Evolutionary conservation across 53 echinoderm and acorn worm species (phyloP).

Genomic region (Zoroaster sp.): DNA sequence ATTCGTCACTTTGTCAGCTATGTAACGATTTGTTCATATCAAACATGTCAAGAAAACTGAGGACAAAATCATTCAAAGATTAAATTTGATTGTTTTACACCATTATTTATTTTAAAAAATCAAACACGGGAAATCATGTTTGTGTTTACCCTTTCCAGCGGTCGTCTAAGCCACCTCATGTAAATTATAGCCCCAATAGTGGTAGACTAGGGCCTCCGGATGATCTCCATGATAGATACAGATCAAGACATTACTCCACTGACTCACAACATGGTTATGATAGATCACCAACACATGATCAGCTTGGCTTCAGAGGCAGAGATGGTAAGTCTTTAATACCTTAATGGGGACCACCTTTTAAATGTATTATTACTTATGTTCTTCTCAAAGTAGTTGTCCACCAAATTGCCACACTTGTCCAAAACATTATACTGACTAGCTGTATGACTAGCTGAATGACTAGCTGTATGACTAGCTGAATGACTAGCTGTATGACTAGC

Average conservation of each 20-base stretch:
- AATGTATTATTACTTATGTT: not conserved
- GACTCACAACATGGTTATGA: slow-evolving; percentile 40
- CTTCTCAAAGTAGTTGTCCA: not conserved
- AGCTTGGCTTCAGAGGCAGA: slow-evolving; percentile 47
- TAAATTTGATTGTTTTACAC: too few relatives aligned
- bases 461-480: too few relatives aligned
- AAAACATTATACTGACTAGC: too few relatives aligned
- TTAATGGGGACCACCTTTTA: not conserved
- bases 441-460: too few relatives aligned
- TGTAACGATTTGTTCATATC: too few relatives aligned
- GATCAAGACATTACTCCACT: slow-evolving; percentile 38
- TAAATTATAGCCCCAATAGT: slow-evolving; percentile 10
- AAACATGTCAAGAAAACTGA: too few relatives aligned
- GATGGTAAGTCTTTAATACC: slow-evolving; percentile 31
- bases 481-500: too few relatives aligned
- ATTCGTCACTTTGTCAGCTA: too few relatives aligned
- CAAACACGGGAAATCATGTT: too few relatives aligned
- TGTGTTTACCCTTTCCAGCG: not conserved
- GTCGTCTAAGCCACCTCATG: slow-evolving; percentile 35
- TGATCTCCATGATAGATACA: not conserved
- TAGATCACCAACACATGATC: slow-evolving; percentile 39
- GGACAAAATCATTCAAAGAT: too few relatives aligned
- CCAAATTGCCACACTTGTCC: too few relatives aligned
- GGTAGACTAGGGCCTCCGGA: not conserved
- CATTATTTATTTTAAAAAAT: too few relatives aligned